These are phyloP conservation scores for Serinus canaria DNA, from an alignment of 2,113 vertebrate genomes.

Conservation along the genomic window DNA sequence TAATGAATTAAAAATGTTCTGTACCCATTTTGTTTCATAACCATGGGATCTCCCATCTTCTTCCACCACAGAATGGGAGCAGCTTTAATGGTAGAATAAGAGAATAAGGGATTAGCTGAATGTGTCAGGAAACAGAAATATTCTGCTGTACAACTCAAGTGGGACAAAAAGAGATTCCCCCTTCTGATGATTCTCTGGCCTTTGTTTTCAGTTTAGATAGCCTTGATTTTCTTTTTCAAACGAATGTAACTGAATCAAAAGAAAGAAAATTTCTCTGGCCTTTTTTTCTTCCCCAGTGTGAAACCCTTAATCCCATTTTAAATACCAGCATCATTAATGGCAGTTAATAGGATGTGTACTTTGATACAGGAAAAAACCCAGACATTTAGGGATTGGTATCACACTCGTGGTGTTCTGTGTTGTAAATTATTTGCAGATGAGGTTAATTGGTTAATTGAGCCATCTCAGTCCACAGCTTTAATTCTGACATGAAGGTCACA, in stretches of 20 bases:
- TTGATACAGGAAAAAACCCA: constrained; percentile 3
- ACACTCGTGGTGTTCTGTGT: background rate
- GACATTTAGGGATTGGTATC: constrained; percentile 9
- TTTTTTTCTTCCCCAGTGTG: background rate
- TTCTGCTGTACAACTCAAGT: background rate
- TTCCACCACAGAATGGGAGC: background rate
- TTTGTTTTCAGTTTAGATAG: background rate
- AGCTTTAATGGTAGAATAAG: background rate
- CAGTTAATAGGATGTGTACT: constrained; percentile 13
- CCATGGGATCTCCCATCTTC: background rate
- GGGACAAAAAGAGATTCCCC: background rate
- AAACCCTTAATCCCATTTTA: constrained; percentile 38
- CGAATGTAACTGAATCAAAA: background rate
- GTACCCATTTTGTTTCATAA: background rate
- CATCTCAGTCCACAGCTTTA: constrained; percentile 1
- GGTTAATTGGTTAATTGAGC: constrained; percentile 52
- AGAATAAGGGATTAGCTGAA: background rate
- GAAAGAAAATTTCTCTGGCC: background rate
- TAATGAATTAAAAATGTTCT: constrained; percentile 4
- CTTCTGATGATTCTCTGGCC: background rate
- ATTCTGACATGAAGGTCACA: constrained; percentile 11
- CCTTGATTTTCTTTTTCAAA: background rate
- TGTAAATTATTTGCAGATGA: constrained; percentile 44
- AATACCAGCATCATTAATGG: constrained; percentile 9
- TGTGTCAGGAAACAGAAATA: background rate